Percentiles rank a stretch among this genome's conserved stretches.
Conservation (phyloP, 2,888 invertebrate species). For the Drosophila paranaensis region DNA sequence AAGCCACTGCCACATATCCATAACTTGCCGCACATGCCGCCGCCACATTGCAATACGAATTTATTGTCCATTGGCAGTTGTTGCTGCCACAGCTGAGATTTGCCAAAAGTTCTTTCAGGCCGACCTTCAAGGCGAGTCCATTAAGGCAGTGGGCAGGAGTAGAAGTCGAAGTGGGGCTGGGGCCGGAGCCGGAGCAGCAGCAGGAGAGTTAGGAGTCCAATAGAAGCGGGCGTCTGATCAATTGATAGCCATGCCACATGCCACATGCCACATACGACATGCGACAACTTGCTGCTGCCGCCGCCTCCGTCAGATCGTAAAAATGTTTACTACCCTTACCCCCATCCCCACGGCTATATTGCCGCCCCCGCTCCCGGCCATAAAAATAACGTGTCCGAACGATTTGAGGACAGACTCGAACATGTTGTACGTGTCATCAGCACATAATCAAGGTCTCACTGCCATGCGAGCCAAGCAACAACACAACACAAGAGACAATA, state of each 20-base stretch:
- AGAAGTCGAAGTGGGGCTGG: background rate
- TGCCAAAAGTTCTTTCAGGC: slow-evolving; percentile 22
- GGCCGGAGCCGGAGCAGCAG: background rate
- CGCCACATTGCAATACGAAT: slow-evolving; percentile 40
- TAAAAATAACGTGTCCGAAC: slow-evolving; percentile 21
- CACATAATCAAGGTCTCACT: slow-evolving; percentile 58
- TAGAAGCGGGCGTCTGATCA: slow-evolving; percentile 27
- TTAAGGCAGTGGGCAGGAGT: slow-evolving; percentile 10
- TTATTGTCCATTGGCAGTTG: slow-evolving; percentile 58
- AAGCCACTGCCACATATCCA: slow-evolving; percentile 46
- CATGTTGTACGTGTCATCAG: slow-evolving; percentile 68
- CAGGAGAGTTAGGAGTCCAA: background rate
- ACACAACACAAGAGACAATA: background rate
- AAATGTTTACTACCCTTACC: slow-evolving; percentile 15
- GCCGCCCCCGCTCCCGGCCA: slow-evolving; percentile 3
- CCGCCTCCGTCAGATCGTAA: slow-evolving; percentile 14
- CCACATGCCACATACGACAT: slow-evolving; percentile 1
- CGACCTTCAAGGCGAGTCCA: slow-evolving; percentile 27
- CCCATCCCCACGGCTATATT: background rate
- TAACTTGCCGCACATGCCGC: slow-evolving; percentile 49
- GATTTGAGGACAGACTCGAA: slow-evolving; percentile 33
- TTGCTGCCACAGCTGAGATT: slow-evolving; percentile 17
- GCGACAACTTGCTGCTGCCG: slow-evolving; percentile 16
- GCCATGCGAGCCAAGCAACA: slow-evolving; percentile 33
- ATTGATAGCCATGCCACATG: slow-evolving; percentile 36